Percentiles rank a stretch among this genome's conserved stretches.
These are phyloP conservation scores for Sinocyclocheilus rhinocerous DNA, from an alignment of 2,113 vertebrate genomes.

Conservation along the genomic window DNA sequence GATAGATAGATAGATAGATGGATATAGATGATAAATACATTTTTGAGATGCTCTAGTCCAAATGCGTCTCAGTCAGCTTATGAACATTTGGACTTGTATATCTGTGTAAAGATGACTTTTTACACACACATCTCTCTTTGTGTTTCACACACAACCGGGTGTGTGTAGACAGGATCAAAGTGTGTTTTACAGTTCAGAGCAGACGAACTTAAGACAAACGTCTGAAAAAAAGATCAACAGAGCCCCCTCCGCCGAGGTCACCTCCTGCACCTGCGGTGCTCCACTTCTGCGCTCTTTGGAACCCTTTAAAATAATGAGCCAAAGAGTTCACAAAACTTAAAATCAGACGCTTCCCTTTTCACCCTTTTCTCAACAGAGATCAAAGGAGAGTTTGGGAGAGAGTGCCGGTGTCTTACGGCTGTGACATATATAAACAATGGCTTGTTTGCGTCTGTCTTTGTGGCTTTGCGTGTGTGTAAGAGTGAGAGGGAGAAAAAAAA, in stretches of 20 bases:
- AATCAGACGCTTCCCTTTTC: slow-evolving; percentile 21
- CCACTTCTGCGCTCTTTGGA: slow-evolving; percentile 2
- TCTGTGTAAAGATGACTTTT: neutral
- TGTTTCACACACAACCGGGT: neutral
- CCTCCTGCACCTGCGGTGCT: slow-evolving; percentile 1
- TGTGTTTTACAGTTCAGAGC: slow-evolving; percentile 39
- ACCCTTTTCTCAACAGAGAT: slow-evolving; percentile 28
- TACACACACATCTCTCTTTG: neutral
- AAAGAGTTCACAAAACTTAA: slow-evolving; percentile 41
- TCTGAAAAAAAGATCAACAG: slow-evolving; percentile 24
- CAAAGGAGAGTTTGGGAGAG: slow-evolving; percentile 26
- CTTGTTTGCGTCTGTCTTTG: neutral
- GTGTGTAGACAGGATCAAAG: slow-evolving; percentile 36
- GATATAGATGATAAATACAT: no score
- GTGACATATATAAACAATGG: slow-evolving; percentile 26
- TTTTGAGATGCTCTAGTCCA: no score
- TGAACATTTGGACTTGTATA: neutral
- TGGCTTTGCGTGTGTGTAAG: slow-evolving; percentile 5
- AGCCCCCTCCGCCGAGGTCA: slow-evolving; percentile 15
- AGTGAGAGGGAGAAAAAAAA: neutral
- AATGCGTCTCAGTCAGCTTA: neutral
- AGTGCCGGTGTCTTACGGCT: slow-evolving; percentile 3
- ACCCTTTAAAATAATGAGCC: slow-evolving; percentile 38
- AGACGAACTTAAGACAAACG: slow-evolving; percentile 17
- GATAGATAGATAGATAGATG: no score